phyloP scores from a whole-genome alignment of 2,113 vertebrate genomes.

The Gorsachius goisagi region DNA sequence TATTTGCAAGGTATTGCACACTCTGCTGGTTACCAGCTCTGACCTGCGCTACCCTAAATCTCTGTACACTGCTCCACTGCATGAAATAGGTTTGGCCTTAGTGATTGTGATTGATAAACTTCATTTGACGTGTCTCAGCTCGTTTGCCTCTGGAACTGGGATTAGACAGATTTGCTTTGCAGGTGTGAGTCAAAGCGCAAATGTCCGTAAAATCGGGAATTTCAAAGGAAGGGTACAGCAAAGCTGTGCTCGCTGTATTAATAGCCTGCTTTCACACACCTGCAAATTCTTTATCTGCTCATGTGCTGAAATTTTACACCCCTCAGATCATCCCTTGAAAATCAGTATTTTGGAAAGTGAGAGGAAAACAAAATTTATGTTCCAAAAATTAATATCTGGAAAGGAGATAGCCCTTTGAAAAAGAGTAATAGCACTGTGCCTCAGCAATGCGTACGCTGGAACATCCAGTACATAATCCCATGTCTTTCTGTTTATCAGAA shows the following conservation, averaged over 20 bases:
- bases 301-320: not conserved
- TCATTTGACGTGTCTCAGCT: not conserved
- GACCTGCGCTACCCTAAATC: not conserved
- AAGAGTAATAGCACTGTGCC: not conserved
- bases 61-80: not conserved
- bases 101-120: slow-evolving; percentile 3
- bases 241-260: not conserved
- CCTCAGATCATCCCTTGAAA: not conserved
- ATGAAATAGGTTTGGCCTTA: not conserved
- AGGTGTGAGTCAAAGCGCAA: not conserved
- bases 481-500: not conserved
- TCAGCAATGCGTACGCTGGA: not conserved
- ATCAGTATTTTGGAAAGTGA: not conserved
- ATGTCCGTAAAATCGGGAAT: not conserved
- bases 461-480: not conserved
- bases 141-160: not conserved
- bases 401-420: not conserved
- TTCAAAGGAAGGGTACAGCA: not conserved
- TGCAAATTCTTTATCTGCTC: not conserved
- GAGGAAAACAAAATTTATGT: not conserved
- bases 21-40: not conserved
- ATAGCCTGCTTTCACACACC: not conserved
- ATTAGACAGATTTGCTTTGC: not conserved
- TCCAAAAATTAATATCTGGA: not conserved
- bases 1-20: not conserved